These are phyloP conservation scores for Agriotes lineatus DNA, from an alignment of 2,888 invertebrate genomes.

Conservation along the genomic window DNA sequence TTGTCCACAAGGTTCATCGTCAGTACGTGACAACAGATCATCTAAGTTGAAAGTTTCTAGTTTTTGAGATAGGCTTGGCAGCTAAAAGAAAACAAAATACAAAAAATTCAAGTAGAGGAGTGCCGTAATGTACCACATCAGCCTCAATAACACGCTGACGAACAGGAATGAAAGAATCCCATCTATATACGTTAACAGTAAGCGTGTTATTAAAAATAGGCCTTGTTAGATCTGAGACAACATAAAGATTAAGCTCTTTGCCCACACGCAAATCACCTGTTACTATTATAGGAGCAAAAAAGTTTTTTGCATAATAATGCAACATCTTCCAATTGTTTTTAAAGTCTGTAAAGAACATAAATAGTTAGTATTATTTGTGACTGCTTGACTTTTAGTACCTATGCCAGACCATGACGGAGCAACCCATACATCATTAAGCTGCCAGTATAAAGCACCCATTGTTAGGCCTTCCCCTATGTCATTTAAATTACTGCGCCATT, in stretches of 20 bases:
- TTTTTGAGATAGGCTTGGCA: slow-evolving; percentile 53
- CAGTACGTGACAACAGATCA: not conserved
- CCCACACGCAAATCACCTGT: slow-evolving; percentile 68
- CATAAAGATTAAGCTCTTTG: slow-evolving; percentile 70
- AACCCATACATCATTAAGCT: slow-evolving; percentile 97
- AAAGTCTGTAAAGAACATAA: slow-evolving; percentile 56
- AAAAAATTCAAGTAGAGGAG: not conserved
- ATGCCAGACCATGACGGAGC: slow-evolving; percentile 97
- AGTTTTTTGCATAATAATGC: slow-evolving; percentile 89
- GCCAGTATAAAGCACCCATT: slow-evolving; percentile 99
- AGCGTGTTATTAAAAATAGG: slow-evolving; percentile 65
- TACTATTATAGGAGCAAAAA: slow-evolving; percentile 84
- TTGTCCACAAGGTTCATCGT: not conserved
- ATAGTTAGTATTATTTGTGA: too few relatives aligned
- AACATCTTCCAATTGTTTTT: slow-evolving; percentile 67
- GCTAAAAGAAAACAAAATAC: slow-evolving; percentile 49
- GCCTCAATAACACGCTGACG: not conserved
- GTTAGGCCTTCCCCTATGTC: slow-evolving; percentile 76
- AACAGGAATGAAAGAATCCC: slow-evolving; percentile 59
- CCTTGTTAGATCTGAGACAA: slow-evolving; percentile 72
- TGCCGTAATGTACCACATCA: slow-evolving; percentile 15
- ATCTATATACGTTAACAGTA: slow-evolving; percentile 72
- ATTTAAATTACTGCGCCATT: slow-evolving; percentile 67
- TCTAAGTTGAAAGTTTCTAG: not conserved
- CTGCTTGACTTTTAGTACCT: slow-evolving; percentile 72